Base-by-base conservation (phyloP, 2,797 vertebrate species). In the Sebastes hubbsi region DNA sequence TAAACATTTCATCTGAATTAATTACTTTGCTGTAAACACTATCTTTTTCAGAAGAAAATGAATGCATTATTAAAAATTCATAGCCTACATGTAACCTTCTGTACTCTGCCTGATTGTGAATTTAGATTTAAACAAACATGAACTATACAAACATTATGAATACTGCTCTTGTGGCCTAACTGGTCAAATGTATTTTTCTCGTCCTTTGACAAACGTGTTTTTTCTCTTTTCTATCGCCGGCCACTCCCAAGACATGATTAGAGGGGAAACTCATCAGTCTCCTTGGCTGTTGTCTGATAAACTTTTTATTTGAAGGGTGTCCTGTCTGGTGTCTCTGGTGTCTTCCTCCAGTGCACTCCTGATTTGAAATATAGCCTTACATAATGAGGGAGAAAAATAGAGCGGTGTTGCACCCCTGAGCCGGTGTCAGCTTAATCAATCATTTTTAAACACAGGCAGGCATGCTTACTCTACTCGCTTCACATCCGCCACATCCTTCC, bases 361-460 rank as follows among this genome's bases (percentile, higher is more conserved):
- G 95, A 95, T 94, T 87, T 95, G 95, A 97, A 96, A 95, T 96
- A 96, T 93, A 94, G 95, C 94, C 96, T 96, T 95, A 95, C 92
- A 93, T 95, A 95, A 95, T 91, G 82, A 92, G 91, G 93, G 93
- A 95, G 95, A 96, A 95, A 95, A 96, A 95, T 93, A 93, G 88
- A 83, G 78, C 81, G 81, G 89, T 90, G 73, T 85, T 91, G 93
- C 94, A 96, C 96, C 96, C 94, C 95, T 91, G 93, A 93, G 95
- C 95, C 87, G 86, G 91, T 95, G 94, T 95, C 95, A 95, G 94
- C 94, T 95, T 96, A 97, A 97, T 97, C 95, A 96, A 96, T 97
- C 96, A 96, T 96, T 96, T 96, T 95, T 95, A 97, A 97, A 96
- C 93, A 96, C 89, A 82, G 93, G 94, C 92, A 94, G 92, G 94